Evolutionary conservation across 2,888 invertebrate genomes (phyloP), one percentile per base, ranked within the genome.

Genomic region (Netelia virgata): DNA sequence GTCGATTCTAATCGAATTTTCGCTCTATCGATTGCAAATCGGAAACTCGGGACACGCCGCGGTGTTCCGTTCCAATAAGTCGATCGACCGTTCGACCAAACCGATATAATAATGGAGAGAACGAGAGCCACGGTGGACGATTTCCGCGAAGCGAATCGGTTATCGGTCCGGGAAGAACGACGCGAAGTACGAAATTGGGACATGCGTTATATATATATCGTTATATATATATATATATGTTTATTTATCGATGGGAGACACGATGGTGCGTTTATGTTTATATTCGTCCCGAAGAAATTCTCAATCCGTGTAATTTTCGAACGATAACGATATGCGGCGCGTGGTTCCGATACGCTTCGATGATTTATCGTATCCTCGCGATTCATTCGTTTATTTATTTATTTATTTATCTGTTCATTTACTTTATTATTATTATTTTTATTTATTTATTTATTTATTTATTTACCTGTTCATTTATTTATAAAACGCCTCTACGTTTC

Each of bases 51-150:
- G 14, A 55, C 16, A n/a, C 1, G n/a, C 14, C 28, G 14, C 76
- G 80, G 53, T 76, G 86, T 85, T 82, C 85, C 85, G 85, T 86
- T 83, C 88, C 86, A 83, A 83, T 87, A 87, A 85, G 63, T 80
- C 72, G 63, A 50, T 74, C 78, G 81, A 84, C 59, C 79, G 64
- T 72, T 55, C 81, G 69, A 28, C 28, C 28, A 28, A 75, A 59
- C 66, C 83, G 81, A 74, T 83, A 82, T 84, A 73, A 84, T 79
- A 79, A 82, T 72, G 81, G 70, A 75, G 75, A 76, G 18, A 41
- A 57, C 53, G 36, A 55, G 68, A 63, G 55, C 72, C 57, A 64
- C 57, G n/a, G 53, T 63, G n/a, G 75, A 79, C 77, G 81, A 77
- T 78, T 84, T 64, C 69, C 36, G 28, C 28, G 28, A 28, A 18